Evolutionary conservation across 1,140 invertebrate species (phyloP).

Genomic region (Drosophila insularis): DNA sequence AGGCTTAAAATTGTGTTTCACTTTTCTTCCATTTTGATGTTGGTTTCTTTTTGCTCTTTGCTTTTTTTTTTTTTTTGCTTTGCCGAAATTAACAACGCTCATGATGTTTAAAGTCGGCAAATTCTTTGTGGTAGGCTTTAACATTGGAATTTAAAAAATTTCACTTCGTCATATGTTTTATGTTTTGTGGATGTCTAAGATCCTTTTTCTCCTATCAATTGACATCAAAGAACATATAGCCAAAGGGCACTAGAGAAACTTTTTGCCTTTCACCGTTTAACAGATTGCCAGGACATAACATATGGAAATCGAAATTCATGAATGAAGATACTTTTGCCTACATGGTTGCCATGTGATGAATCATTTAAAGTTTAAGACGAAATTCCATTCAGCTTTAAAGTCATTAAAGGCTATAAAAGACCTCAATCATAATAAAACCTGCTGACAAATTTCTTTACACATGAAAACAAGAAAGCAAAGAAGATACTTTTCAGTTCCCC

Average conservation of each 20-base stretch:
- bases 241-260: not conserved
- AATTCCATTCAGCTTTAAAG: not conserved
- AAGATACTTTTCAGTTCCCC: slow-evolving; percentile 1
- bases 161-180: not conserved
- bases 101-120: slow-evolving; percentile 2
- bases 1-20: slow-evolving; percentile 35
- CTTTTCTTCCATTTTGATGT: slow-evolving; percentile 20
- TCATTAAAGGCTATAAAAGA: not conserved
- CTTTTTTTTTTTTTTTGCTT: not conserved
- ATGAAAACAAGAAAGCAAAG: not conserved
- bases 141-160: not conserved
- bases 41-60: not conserved
- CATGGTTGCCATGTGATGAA: not conserved
- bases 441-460: slow-evolving; percentile 12
- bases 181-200: not conserved
- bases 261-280: not conserved
- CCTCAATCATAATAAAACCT: slow-evolving; percentile 5
- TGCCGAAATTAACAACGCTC: slow-evolving; percentile 6
- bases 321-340: not conserved
- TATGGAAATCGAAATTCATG: slow-evolving; percentile 7
- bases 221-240: slow-evolving; percentile 1
- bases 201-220: not conserved
- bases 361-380: not conserved
- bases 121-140: slow-evolving; percentile 3
- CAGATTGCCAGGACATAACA: not conserved